Percentiles rank a stretch among this genome's conserved stretches.
Evolutionary conservation across 2,113 vertebrate species (phyloP).

Genomic region (Mastomys natalensis): DNA sequence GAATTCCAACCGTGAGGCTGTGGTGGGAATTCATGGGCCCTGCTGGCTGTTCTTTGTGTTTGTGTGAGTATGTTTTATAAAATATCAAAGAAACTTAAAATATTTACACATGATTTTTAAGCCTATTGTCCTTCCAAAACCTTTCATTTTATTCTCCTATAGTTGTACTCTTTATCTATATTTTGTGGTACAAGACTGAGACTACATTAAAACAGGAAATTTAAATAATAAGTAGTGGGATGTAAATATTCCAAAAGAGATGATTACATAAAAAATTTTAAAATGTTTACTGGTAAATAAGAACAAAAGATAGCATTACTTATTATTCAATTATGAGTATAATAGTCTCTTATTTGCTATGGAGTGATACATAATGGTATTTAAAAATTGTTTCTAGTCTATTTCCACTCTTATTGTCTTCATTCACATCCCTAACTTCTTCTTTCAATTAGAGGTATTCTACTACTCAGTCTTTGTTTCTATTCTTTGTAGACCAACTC

Average conservation of each 20-base stretch:
- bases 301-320: background rate
- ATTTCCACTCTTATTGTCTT: background rate
- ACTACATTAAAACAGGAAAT: background rate
- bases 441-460: background rate
- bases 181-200: background rate
- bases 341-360: background rate
- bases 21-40: background rate
- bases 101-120: slow-evolving; percentile 39
- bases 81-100: background rate
- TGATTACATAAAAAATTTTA: background rate
- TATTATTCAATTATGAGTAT: background rate
- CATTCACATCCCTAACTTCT: background rate
- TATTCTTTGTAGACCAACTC: background rate
- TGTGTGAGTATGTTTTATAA: background rate
- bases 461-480: background rate
- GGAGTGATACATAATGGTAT: background rate
- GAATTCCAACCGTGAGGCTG: background rate
- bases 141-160: background rate
- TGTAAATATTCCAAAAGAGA: background rate
- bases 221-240: background rate
- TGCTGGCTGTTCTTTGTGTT: background rate
- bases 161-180: background rate
- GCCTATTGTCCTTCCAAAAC: background rate
- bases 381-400: background rate
- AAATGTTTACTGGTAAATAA: slow-evolving; percentile 37